These are phyloP conservation scores for Cololabis saira DNA, from an alignment of 2,113 vertebrate genomes.

Conservation along the genomic window DNA sequence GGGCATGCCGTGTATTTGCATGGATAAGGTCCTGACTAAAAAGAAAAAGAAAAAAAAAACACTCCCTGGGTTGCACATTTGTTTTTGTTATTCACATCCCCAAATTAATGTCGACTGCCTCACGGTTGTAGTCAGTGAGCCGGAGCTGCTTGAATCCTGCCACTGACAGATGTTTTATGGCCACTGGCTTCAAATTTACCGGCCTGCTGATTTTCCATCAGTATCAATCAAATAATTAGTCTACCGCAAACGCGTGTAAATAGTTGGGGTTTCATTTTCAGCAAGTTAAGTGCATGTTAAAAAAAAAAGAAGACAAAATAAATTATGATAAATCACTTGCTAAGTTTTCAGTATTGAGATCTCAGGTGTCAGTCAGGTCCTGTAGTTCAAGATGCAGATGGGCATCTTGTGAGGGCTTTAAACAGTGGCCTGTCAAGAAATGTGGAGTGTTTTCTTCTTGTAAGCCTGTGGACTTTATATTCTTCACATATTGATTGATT, in stretches of 20 bases:
- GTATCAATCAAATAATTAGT: conserved; percentile 39
- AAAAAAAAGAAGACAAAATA: neutral
- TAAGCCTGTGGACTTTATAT: conserved; percentile 50
- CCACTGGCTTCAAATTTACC: conserved; percentile 42
- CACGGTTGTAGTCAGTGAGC: conserved; percentile 47
- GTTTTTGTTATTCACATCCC: conserved; percentile 48
- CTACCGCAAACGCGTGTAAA: conserved; percentile 38
- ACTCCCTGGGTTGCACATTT: conserved; percentile 19
- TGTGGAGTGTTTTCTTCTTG: conserved; percentile 39
- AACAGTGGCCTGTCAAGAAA: conserved; percentile 44
- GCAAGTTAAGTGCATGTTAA: neutral
- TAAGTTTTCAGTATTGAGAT: neutral
- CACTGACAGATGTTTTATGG: conserved; percentile 58
- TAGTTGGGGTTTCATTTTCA: conserved; percentile 22
- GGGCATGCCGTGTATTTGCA: conserved; percentile 51
- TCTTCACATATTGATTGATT: too few species aligned
- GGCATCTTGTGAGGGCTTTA: conserved; percentile 45
- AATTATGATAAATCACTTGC: neutral
- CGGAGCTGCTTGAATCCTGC: conserved; percentile 32
- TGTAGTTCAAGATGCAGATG: conserved; percentile 24
- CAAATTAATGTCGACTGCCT: conserved; percentile 46
- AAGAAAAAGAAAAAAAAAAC: conserved; percentile 22
- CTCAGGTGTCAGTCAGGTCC: conserved; percentile 16
- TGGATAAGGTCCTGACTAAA: conserved; percentile 5
- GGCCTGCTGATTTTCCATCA: conserved; percentile 59